Conservation (phyloP, 2,797 vertebrate species). For the Acrocephalus scirpaceus region DNA sequence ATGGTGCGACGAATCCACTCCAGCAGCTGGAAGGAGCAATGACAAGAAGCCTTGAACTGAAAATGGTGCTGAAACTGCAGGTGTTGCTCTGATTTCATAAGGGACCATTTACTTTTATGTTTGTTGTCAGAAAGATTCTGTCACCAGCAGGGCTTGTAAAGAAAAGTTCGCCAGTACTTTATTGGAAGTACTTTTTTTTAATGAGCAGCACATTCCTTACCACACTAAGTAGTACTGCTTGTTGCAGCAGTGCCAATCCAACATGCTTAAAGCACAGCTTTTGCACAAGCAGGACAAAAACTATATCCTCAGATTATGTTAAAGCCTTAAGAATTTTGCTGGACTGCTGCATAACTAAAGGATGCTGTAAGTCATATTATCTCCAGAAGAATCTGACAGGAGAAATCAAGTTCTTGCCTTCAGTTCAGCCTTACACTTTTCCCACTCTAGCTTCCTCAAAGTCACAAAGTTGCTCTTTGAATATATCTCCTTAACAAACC, state of each 20-base stretch:
- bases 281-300: neutral
- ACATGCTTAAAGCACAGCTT: neutral
- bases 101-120: neutral
- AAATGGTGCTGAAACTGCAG: neutral
- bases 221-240: neutral
- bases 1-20: slow-evolving; percentile 98
- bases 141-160: neutral
- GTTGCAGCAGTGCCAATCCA: neutral
- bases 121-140: neutral
- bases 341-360: neutral
- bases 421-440: neutral
- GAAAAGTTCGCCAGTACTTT: neutral
- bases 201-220: neutral
- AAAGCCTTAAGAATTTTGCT: neutral
- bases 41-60: neutral
- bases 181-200: neutral
- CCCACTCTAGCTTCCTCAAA: neutral
- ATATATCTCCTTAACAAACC: neutral
- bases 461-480: neutral
- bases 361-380: neutral
- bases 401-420: neutral
- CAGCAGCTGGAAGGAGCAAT: slow-evolving; percentile 81
- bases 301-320: neutral
- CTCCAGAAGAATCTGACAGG: neutral
- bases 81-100: neutral